phyloP scores from a whole-genome alignment of 2,113 vertebrate genomes.

The Picathartes gymnocephalus region DNA sequence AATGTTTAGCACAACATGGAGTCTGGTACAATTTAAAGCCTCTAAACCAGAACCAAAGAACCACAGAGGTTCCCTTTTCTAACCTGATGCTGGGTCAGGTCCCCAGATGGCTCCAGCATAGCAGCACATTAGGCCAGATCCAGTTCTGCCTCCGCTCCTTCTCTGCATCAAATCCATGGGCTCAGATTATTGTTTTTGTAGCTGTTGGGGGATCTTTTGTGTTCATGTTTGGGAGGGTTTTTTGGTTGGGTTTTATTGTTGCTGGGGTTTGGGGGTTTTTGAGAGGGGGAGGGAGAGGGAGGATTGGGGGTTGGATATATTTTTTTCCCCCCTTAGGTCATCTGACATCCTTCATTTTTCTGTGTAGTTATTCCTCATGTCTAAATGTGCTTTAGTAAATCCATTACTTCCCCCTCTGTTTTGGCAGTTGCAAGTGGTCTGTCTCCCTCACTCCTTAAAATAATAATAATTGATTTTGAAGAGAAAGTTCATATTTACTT shows the following conservation, averaged over 20 bases:
- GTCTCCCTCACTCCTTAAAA: neutral
- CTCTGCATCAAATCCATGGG: neutral
- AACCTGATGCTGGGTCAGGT: neutral
- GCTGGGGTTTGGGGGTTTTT: neutral
- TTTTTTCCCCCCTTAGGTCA: neutral
- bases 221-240: neutral
- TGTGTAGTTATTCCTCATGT: neutral
- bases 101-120: accelerated
- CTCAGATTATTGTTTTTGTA: neutral
- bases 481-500: neutral
- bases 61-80: neutral
- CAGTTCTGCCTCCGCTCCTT: neutral
- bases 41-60: neutral
- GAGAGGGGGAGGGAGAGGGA: accelerated
- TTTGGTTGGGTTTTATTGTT: neutral
- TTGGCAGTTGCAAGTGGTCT: neutral
- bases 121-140: neutral
- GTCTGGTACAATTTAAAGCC: neutral
- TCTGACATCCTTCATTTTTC: neutral
- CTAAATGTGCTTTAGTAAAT: neutral
- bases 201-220: neutral
- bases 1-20: neutral
- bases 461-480: neutral
- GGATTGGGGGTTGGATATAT: neutral
- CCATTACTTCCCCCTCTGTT: neutral